Percentiles rank a stretch among this genome's conserved stretches.
phyloP scores from a whole-genome alignment of 2,113 vertebrate species.

The Marmota monax region DNA sequence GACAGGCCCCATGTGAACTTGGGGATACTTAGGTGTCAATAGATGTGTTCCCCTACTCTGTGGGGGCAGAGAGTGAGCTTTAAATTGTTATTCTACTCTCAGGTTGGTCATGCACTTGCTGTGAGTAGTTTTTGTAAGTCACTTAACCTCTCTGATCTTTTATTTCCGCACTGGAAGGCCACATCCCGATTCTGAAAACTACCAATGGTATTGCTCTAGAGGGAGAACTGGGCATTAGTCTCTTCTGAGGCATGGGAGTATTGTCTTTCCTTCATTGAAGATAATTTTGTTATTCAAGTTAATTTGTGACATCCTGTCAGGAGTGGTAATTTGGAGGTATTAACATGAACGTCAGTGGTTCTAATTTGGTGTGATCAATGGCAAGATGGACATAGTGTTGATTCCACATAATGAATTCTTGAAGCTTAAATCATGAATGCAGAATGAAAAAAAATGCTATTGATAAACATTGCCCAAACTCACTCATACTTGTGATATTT shows the following conservation, averaged over 20 bases:
- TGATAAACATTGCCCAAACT: conserved; percentile 39
- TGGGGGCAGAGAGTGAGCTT: background rate
- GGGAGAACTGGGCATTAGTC: background rate
- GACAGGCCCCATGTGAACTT: background rate
- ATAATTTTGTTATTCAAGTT: background rate
- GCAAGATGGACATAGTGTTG: background rate
- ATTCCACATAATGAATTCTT: background rate
- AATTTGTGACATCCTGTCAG: too few relatives aligned
- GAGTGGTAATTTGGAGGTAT: background rate
- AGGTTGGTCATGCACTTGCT: background rate
- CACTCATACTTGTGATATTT: conserved; percentile 47
- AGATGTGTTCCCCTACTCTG: background rate
- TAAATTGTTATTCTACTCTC: background rate
- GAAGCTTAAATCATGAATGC: background rate
- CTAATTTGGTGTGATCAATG: background rate
- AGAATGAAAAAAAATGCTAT: conserved; percentile 39
- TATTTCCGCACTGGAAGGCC: background rate
- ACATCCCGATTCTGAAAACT: background rate
- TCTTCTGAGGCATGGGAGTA: background rate
- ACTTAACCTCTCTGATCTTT: background rate
- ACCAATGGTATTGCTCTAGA: background rate
- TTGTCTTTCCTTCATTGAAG: background rate
- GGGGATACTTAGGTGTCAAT: background rate
- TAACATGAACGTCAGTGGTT: background rate
- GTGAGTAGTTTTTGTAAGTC: background rate